Base-by-base conservation (phyloP, 2,797 vertebrate genomes). In the Crenichthys baileyi region DNA sequence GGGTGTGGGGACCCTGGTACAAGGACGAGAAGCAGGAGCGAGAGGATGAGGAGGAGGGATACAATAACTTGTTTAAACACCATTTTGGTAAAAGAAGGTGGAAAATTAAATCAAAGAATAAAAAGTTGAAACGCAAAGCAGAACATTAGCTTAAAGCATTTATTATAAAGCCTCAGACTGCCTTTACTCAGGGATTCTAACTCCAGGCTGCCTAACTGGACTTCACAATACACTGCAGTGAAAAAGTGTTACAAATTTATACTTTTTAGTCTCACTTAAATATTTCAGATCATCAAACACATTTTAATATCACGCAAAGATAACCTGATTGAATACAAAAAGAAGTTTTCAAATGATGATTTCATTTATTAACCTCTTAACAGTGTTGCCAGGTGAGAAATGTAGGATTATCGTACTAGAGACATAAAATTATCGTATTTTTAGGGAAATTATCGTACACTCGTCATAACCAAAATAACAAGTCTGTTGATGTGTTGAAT, bases 1-100 rank as follows among this genome's bases (percentile, higher is more conserved):
- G 98, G 0, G 98, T 98, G 24, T 99, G 98, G 98, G 98, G 98
- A 0, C 98, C 98, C 0, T 99, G 98, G 98, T 97, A 96, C 87
- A 96, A 98, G 84, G 97, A 98, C 1, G 95, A 96, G 0, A 95
- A 85, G 94, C 96, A 96, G 79, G 90, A 93, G 39, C 95, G 95
- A 74, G 96, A 96, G 3, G 65, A 63, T 31, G 91, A 92, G 18
- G 84, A 93, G 1, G 90, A 95, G 0, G 75, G 68, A 81, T 5
- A 92, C 85, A 88, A 90, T 56, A 90, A 92, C 73, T 86, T 94
- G 39, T 89, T 96, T 70, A 95, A 89, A 83, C 95, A 90, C 65
- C 95, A 95, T 88, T 89, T 95, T 15, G 88, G 53, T 0, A 96
- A 94, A 83, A 97, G 93, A 75, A 86, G 81, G 22, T 91, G 91